Evolutionary conservation across 2,113 vertebrate genomes (phyloP).

Genomic region (Coturnix japonica): DNA sequence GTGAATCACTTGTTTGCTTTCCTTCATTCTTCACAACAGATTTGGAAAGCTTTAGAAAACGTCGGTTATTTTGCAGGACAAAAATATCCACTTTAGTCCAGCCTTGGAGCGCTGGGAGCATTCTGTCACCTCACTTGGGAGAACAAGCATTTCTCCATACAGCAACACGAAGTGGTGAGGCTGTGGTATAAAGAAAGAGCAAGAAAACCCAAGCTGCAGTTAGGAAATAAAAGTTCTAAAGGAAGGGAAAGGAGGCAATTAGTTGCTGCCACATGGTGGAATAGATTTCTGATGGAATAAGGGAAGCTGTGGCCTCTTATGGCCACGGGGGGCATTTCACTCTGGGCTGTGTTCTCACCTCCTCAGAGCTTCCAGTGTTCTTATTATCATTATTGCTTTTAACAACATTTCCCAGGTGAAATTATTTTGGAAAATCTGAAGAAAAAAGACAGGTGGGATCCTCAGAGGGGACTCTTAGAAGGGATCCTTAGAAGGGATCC

Average conservation of each 20-base stretch:
- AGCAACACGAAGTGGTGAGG: neutral
- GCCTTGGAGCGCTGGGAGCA: neutral
- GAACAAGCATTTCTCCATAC: neutral
- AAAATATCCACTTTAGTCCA: neutral
- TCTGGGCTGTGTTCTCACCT: neutral
- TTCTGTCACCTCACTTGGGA: neutral
- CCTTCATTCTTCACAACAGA: neutral
- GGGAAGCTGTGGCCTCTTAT: neutral
- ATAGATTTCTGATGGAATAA: neutral
- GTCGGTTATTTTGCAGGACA: neutral
- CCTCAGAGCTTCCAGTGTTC: neutral
- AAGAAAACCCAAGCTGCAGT: neutral
- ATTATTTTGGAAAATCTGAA: neutral
- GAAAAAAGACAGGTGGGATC: neutral
- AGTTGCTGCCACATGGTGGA: neutral
- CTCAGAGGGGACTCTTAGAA: too few species aligned
- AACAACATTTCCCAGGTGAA: neutral
- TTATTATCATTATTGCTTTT: neutral
- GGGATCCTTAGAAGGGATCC: neutral
- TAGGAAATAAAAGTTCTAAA: neutral
- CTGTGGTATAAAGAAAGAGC: neutral
- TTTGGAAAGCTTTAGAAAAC: constrained; percentile 10
- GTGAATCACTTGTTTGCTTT: neutral
- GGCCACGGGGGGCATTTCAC: neutral
- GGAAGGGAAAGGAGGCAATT: neutral